Evolutionary conservation across 1,140 invertebrate genomes (phyloP), one percentile per base, ranked within the genome.

Genomic region (Brachionus calyciflorus): DNA sequence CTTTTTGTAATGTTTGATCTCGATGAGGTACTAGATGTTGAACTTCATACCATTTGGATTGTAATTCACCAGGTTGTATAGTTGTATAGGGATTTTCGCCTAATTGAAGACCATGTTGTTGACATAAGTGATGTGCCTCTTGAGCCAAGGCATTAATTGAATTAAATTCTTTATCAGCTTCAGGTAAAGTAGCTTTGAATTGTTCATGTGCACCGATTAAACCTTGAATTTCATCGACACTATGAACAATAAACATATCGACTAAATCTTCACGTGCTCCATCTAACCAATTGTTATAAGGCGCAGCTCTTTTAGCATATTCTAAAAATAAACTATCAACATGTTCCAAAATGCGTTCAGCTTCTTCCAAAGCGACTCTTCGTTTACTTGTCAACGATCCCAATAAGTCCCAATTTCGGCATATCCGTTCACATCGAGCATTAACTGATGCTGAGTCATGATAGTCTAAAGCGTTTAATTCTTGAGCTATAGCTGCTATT

Each of bases 181-280:
- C 96, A 57, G 93, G 93, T 26, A 99, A 88, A 30, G 96, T 99
- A 68, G 93, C 92, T 83, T 90, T 89, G 88, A 99, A 98, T 81
- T 95, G 93, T 82, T 94, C 92, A 85, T 99, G 96, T 78, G 95
- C 94, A 84, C 96, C 92, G 85, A 97, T 92, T 63, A 98, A 87
- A 55, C 93, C 93, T 85, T 86, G 78, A 5, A 80, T 98, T 87
- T 99, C 96, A 82, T 98, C 94, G 88, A 98, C 94, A 44, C 94
- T 97, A 86, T 99, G 96, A 9, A 99, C 96, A 84, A 99, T 98
- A 86, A 99, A 98, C 92, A 99, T 98, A 82, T 99, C 96, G 24
- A 97, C 93, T 30, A 99, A 87, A 87, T 99, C 96, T 87, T 98
- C 96, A 79, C 95, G 90, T n/a, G 88, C 88, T 81, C 95, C 95